Percentiles rank a stretch among this genome's conserved stretches.
These are phyloP conservation scores for Euplagia quadripunctaria DNA, from an alignment of 2,888 invertebrate species.

Conservation along the genomic window DNA sequence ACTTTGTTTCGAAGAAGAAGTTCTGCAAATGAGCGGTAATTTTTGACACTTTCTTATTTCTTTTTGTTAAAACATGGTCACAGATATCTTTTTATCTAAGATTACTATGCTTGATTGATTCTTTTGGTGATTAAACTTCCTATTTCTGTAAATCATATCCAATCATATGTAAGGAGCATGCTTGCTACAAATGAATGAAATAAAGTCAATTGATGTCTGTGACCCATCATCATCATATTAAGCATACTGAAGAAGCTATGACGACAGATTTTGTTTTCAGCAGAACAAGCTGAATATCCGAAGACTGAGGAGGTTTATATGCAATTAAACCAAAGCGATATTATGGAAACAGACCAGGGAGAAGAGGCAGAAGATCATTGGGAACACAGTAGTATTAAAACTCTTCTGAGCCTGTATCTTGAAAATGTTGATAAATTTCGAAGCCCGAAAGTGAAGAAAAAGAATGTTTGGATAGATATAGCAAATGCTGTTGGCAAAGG, in stretches of 20 bases:
- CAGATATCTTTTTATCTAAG: background rate
- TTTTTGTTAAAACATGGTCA: conserved; percentile 6
- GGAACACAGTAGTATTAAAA: conserved; percentile 72
- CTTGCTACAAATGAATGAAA: conserved; percentile 14
- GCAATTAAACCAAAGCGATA: conserved; percentile 68
- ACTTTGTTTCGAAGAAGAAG: conserved; percentile 35
- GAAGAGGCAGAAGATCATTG: conserved; percentile 80
- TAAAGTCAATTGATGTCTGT: conserved; percentile 29
- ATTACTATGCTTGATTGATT: background rate
- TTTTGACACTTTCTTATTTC: conserved; percentile 22
- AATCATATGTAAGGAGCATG: background rate
- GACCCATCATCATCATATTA: conserved; percentile 17
- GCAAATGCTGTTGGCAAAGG: conserved; percentile 72
- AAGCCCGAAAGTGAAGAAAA: conserved; percentile 81
- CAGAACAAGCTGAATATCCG: conserved; percentile 68
- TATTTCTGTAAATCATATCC: background rate
- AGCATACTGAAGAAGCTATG: conserved; percentile 28
- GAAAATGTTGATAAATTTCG: conserved; percentile 78
- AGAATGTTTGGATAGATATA: conserved; percentile 80
- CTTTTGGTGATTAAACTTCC: conserved; percentile 8
- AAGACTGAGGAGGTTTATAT: conserved; percentile 71
- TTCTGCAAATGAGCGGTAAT: conserved; percentile 51
- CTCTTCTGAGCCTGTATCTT: conserved; percentile 73
- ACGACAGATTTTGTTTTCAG: conserved; percentile 65
- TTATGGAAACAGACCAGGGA: conserved; percentile 65